Percentiles rank a stretch among this genome's conserved stretches.
Conservation (phyloP, 2,888 invertebrate species). For the Congeria kusceri region DNA sequence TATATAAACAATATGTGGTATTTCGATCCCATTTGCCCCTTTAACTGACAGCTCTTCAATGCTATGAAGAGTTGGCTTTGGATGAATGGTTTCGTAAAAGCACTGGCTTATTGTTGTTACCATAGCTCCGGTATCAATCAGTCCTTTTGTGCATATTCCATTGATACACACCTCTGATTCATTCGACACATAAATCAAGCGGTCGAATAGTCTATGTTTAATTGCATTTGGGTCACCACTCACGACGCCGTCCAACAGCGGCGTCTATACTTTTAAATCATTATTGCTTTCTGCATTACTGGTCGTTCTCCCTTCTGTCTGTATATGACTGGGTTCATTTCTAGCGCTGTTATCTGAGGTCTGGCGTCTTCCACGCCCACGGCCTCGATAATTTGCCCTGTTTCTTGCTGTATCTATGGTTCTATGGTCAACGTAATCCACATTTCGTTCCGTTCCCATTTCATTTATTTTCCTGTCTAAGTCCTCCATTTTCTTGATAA, state of each 20-base stretch:
- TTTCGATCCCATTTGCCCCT: not conserved
- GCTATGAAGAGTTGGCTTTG: not conserved
- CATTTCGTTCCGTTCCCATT: not conserved
- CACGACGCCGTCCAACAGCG: not conserved
- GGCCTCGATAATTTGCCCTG: not conserved
- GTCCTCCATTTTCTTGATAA: not conserved
- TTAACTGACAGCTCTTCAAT: not conserved
- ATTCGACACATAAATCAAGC: not conserved
- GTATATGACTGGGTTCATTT: not conserved
- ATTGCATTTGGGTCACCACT: not conserved
- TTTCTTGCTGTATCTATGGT: not conserved
- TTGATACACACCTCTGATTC: not conserved
- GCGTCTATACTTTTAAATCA: not conserved
- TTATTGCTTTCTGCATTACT: too few species aligned
- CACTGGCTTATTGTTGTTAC: not conserved
- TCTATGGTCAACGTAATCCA: not conserved
- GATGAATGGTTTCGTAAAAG: not conserved
- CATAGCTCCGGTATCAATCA: constrained; percentile 5
- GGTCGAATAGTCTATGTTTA: not conserved
- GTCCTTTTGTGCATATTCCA: not conserved
- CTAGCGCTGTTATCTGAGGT: not conserved
- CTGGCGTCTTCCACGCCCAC: not conserved
- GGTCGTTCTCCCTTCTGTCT: not conserved
- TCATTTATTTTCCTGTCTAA: not conserved
- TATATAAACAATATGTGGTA: not conserved